Percentiles rank a stretch among this genome's conserved stretches.
These are phyloP conservation scores for Caenorhabditis remanei DNA, from an alignment of 1,140 invertebrate genomes.

Conservation along the genomic window DNA sequence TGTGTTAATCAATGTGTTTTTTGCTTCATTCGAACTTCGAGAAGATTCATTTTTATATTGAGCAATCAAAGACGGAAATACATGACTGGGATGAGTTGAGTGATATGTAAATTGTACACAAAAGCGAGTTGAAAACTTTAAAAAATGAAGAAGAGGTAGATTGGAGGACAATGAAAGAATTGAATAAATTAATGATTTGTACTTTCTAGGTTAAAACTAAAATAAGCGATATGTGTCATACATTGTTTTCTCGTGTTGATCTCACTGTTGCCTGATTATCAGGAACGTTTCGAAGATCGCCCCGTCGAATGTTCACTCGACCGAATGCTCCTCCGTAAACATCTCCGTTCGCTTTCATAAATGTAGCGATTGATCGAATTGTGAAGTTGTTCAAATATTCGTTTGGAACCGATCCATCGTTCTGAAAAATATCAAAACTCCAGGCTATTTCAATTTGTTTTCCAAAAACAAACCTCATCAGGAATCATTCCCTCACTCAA, in stretches of 20 bases:
- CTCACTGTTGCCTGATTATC: slow-evolving; percentile 42
- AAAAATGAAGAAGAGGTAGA: not conserved
- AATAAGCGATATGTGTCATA: not conserved
- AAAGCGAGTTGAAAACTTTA: not conserved
- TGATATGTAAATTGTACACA: not conserved
- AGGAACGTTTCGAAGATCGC: slow-evolving; percentile 20
- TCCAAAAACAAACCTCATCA: slow-evolving; percentile 4
- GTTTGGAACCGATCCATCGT: slow-evolving; percentile 34
- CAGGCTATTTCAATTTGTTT: not conserved
- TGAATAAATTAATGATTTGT: slow-evolving; percentile 25
- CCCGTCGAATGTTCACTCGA: slow-evolving; percentile 52
- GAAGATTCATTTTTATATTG: not conserved
- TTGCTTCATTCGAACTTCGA: not conserved
- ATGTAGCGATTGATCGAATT: slow-evolving; percentile 57
- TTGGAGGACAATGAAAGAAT: not conserved
- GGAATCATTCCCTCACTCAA: slow-evolving; percentile 38
- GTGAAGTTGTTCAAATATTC: slow-evolving; percentile 60
- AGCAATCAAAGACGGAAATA: not conserved
- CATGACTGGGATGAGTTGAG: not conserved
- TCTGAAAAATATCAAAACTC: not conserved
- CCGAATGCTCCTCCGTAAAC: slow-evolving; percentile 60
- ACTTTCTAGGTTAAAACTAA: not conserved
- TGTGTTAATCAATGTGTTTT: not conserved
- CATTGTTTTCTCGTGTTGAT: slow-evolving; percentile 36
- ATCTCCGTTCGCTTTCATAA: slow-evolving; percentile 51